Percentiles rank a stretch among this genome's conserved stretches.
Evolutionary conservation across 1,140 invertebrate species (phyloP).

Genomic region (Drosophila nigromelanica): DNA sequence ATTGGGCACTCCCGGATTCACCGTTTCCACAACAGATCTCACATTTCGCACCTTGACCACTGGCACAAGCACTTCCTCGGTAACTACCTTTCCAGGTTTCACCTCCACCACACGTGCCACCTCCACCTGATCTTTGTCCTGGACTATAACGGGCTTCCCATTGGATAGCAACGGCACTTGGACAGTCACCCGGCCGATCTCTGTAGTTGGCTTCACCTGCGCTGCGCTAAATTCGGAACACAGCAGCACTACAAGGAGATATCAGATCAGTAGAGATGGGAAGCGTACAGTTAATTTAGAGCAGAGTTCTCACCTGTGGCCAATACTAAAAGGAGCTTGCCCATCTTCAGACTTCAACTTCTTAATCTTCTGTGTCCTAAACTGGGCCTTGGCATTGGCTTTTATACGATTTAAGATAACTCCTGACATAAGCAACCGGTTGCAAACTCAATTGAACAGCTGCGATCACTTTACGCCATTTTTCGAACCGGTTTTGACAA

Average conservation of each 20-base stretch:
- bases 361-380: slow-evolving; percentile 60
- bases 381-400: slow-evolving; percentile 20
- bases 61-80: slow-evolving; percentile 52
- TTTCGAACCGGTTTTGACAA: slow-evolving; percentile 53
- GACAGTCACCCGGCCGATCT: slow-evolving; percentile 68
- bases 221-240: slow-evolving; percentile 49
- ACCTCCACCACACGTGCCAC: slow-evolving; percentile 62
- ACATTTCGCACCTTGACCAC: slow-evolving; percentile 36
- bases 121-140: slow-evolving; percentile 43
- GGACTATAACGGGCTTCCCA: slow-evolving; percentile 61
- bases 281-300: not conserved
- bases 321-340: slow-evolving; percentile 57
- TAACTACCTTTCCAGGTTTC: slow-evolving; percentile 39
- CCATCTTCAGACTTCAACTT: slow-evolving; percentile 53
- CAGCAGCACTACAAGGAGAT: slow-evolving; percentile 58
- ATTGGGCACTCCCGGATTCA: slow-evolving; percentile 32
- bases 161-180: slow-evolving; percentile 71
- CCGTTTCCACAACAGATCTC: slow-evolving; percentile 33
- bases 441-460: slow-evolving; percentile 27
- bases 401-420: slow-evolving; percentile 47
- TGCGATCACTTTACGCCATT: slow-evolving; percentile 5
- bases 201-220: slow-evolving; percentile 73
- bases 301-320: slow-evolving; percentile 52
- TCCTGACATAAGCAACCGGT: slow-evolving; percentile 24
- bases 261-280: not conserved